Base-by-base conservation (phyloP, 2,797 vertebrate species). In the Caiman crocodilus region DNA sequence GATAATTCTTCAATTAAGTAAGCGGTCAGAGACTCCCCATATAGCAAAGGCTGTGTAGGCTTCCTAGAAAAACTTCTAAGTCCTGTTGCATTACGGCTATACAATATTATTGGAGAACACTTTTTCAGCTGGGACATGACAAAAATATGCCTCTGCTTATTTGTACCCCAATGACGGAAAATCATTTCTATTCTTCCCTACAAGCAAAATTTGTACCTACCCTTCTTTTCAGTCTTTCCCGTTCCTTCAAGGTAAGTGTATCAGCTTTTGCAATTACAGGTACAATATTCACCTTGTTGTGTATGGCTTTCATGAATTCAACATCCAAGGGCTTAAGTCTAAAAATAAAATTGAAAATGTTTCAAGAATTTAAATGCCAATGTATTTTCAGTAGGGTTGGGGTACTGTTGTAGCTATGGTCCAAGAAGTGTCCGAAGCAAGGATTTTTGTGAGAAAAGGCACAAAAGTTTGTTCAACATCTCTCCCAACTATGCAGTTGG, bases 271-370 rank as follows among this genome's bases (percentile, higher is more conserved):
- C 99, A 42, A 99, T 99, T 97, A 99, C 99, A 23, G 99, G 99
- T 76, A 99, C 99, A 75, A 99, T 99, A 26, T 99, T 99, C 91
- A 99, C 99, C 97, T 99, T 99, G 95, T 99, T 99, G 98, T 99
- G 99, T 94, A 99, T 99, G 56, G 99, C 99, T 98, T 99, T 99
- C 99, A 99, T 99, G 94, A 99, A 99, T 85, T 99, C 98, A 79
- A 99, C 99, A 80, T 99, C 99, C 96, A 99, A 96, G 32, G 99
- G 99, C 95, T 99, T 99, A 85, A 99, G 97, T 42, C 99, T 99
- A 91, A 76, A 95, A 94, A 75, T 18, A 90, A 91, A 89, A 84
- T 14, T 2, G 11, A 59, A 11, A 84, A n/a, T 1, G n/a, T 80
- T 80, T 79, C 32, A 73, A 63, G 60, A 7, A 71, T 67, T 65